Base-by-base conservation (phyloP, 1,140 invertebrate species). In the Drosophila arizonae region DNA sequence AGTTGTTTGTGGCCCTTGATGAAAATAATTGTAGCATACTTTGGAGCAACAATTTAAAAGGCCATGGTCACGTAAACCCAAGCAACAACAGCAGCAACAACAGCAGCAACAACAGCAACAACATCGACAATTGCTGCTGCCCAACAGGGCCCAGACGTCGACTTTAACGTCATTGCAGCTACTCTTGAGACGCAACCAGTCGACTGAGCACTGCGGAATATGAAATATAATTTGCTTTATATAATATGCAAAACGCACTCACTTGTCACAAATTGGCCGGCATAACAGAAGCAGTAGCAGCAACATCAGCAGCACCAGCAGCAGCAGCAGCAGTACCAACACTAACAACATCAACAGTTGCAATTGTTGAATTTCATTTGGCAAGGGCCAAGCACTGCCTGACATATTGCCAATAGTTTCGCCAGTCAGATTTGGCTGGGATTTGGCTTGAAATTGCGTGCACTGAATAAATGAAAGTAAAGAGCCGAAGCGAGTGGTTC, bases 21-120 rank as follows among this genome's bases (percentile, higher is more conserved):
- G 75, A 76, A 76, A 86, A 87, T 86, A 86, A 86, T 86, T 86
- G 78, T 81, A 86, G 85, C 81, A 85, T 87, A 86, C 75, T 87
- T 81, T 86, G 41, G 58, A 68, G 70, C 63, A 72, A 52, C 63
- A 68, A 63, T 77, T 65, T 60, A 65, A 81, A 74, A 85, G 74
- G 81, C 78, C 82, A 85, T 56, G 82, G 82, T 74, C 81, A 85
- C 64, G 65, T 81, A 69, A 65, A 75, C 62, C 28, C n/a, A 33
- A 39, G 21, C 51, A 50, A 10, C 24, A 43, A 10, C 33, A 45
- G 6, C 24, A 52, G 13, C 9, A 54, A 10, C 24, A 24, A 2
- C 5, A 41, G 39, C 54, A 24, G 8, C 21, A 45, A 11, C 24
- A 24, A 3, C 9, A 30, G 28, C 54, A 24, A 5, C 21, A n/a